Percentiles rank a stretch among this genome's conserved stretches.
Evolutionary conservation across 2,113 vertebrate species (phyloP).

Genomic region (Anser cygnoides): DNA sequence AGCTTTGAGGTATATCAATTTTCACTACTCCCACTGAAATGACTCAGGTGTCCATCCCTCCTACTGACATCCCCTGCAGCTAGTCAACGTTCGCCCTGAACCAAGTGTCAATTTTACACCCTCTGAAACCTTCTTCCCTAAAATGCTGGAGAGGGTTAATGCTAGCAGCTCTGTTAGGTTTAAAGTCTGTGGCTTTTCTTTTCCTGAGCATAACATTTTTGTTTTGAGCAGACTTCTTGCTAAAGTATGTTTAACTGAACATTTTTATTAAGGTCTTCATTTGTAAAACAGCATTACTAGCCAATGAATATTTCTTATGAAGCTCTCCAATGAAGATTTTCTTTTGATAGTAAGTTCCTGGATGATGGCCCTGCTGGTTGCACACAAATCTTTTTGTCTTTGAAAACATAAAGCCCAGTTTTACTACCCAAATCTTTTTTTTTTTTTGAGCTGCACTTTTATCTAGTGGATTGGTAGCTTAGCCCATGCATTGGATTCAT

Average conservation of each 20-base stretch:
- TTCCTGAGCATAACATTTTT: not conserved
- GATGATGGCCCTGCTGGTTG: not conserved
- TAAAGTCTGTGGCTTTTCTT: not conserved
- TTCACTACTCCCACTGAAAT: not conserved
- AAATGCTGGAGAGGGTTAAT: not conserved
- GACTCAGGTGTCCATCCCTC: rapidly evolving
- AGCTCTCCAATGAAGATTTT: not conserved
- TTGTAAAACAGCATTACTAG: not conserved
- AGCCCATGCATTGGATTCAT: not conserved
- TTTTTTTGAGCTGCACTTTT: not conserved
- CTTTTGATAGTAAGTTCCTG: slow-evolving; percentile 1
- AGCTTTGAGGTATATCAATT: not conserved
- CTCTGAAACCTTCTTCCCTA: not conserved
- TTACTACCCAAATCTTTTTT: not conserved
- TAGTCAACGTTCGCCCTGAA: not conserved
- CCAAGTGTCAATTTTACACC: not conserved
- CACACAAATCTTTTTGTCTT: not conserved
- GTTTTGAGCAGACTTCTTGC: not conserved
- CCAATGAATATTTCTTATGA: not conserved
- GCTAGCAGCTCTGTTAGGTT: not conserved
- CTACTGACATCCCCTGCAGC: not conserved
- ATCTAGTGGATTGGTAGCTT: not conserved
- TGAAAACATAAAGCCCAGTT: not conserved
- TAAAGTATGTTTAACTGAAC: not conserved
- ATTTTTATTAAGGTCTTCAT: not conserved